Base-by-base conservation (phyloP, 92 coral and sea anemone genomes). In the Palythoa grandis region DNA sequence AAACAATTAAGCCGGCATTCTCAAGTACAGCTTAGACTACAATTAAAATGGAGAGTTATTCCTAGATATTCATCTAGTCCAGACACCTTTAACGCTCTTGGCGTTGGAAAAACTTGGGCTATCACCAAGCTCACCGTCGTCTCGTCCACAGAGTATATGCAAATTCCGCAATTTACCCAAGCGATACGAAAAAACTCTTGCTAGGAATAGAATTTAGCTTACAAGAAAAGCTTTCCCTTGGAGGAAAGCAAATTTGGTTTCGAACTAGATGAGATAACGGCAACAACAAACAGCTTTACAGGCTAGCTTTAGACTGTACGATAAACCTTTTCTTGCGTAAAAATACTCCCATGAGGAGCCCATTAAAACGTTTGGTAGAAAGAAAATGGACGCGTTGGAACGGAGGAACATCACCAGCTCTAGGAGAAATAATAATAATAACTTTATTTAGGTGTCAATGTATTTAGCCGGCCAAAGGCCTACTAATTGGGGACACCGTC, bases 101-200 rank as follows among this genome's bases (percentile, higher is more conserved):
- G 83, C 25, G 13, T 78, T 58, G 35, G 72, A 78, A 40, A 35
- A 39, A 7, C 83, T 78, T 16, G 66, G 69, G 4, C 23, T 47
- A 15, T 75, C 43, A 29, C 24, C 68, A 19, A 82, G 57, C 38
- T 39, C 37, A 9, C 43, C 35, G 43, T 19, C 52, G 11, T 4
- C 16, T 35, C 83, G 83, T 1, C 35, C 71, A 35, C 70, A 14
- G 15, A 58, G 71, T 68, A 35, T 79, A 20, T 90, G 93, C 47
- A 72, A 82, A 16, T 78, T 78, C 40, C 79, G 88, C 35, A 77
- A 70, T 67, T 72, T 93, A 68, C 88, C 89, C 24, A 76, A 87
- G 25, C 89, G 96, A 23, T 92, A 91, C 47, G 94, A 93, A 61
- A 61, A 75, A 54, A 93, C 94, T 4, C 79, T 93, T 43, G 84